Evolutionary conservation across 53 echinoderm and acorn worm genomes (phyloP).

Genomic region (Luidia sarsii): DNA sequence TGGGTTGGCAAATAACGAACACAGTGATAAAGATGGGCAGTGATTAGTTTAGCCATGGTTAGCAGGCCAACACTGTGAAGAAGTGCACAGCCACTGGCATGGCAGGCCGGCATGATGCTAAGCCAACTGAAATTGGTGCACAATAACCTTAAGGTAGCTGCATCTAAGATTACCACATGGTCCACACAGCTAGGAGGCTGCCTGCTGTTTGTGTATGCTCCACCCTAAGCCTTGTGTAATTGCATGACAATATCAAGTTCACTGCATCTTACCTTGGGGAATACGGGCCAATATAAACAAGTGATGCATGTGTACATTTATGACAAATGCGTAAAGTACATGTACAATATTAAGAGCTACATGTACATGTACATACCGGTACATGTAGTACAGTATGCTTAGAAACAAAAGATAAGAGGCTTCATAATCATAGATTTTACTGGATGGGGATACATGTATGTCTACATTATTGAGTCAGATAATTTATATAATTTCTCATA

Average conservation of each 20-base stretch:
- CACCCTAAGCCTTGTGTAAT: constrained; percentile 19
- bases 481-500: too few relatives aligned
- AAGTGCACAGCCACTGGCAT: background rate
- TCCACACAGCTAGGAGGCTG: constrained; percentile 29
- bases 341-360: too few relatives aligned
- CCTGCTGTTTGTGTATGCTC: background rate
- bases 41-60: too few relatives aligned
- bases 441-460: too few relatives aligned
- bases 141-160: constrained; percentile 9
- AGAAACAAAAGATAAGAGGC: too few relatives aligned
- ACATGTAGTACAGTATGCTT: too few relatives aligned
- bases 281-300: background rate
- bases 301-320: background rate
- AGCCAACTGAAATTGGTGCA: constrained; percentile 12
- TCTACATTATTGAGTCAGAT: too few relatives aligned
- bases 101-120: background rate
- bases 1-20: too few relatives aligned
- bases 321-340: too few relatives aligned
- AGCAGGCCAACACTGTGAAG: constrained; percentile 10
- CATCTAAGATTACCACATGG: constrained; percentile 8
- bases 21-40: too few relatives aligned
- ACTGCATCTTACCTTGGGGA: background rate
- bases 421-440: too few relatives aligned
- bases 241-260: constrained; percentile 39
- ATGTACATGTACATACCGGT: too few relatives aligned